These are phyloP conservation scores for Hymenochirus boettgeri DNA, from an alignment of 2,113 vertebrate genomes.

Conservation along the genomic window DNA sequence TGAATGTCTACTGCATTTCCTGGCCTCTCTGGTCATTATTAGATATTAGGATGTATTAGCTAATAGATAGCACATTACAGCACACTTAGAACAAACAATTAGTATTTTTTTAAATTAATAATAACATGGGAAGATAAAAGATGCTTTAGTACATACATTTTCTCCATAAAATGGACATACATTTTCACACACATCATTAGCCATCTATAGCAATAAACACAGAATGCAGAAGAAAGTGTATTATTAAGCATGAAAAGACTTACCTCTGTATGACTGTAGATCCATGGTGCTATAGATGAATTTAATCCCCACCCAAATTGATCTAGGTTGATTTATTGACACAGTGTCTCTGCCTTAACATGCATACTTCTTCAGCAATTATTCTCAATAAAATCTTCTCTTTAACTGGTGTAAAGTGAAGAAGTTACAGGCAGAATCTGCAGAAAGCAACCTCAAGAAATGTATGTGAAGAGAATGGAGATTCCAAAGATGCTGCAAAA, in stretches of 20 bases:
- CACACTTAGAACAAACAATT: no score
- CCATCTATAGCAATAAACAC: no score
- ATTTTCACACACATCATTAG: no score
- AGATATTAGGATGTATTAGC: no score
- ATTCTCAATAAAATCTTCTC: slow-evolving; percentile 59
- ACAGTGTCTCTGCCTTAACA: slow-evolving; percentile 43
- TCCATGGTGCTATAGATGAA: slow-evolving; percentile 49
- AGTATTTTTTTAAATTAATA: no score
- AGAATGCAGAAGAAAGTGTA: no score
- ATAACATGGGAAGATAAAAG: no score
- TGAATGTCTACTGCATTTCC: slow-evolving; percentile 9
- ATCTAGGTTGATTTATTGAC: slow-evolving; percentile 47
- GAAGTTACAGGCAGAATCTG: slow-evolving; percentile 23
- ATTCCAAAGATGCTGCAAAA: slow-evolving; percentile 44
- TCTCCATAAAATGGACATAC: no score
- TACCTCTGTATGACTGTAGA: slow-evolving; percentile 53
- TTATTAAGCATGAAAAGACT: slow-evolving; percentile 20
- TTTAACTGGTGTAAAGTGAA: slow-evolving; percentile 47
- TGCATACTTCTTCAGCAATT: slow-evolving; percentile 47
- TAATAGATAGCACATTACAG: no score
- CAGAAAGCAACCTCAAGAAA: slow-evolving; percentile 17
- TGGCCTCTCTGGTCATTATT: not conserved
- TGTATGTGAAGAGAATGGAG: slow-evolving; percentile 38
- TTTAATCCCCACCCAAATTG: slow-evolving; percentile 43
- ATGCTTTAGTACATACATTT: no score